These are phyloP conservation scores for Grammomys dolichurus DNA, from an alignment of 2,113 vertebrate genomes.

Conservation along the genomic window DNA sequence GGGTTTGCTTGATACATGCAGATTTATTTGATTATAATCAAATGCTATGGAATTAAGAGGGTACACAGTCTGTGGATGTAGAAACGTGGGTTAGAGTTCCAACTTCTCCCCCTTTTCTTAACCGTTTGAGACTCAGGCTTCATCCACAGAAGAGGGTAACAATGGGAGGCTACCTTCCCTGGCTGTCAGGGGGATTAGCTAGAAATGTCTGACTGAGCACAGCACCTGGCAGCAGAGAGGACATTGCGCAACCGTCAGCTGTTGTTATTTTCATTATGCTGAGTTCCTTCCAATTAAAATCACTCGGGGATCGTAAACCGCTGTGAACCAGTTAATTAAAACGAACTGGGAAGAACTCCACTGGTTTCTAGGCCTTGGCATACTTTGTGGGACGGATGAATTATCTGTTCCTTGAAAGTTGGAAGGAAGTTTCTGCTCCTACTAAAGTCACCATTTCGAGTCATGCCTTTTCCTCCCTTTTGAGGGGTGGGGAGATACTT, in stretches of 20 bases:
- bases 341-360: conserved; percentile 58
- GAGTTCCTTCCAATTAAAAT: conserved; percentile 70
- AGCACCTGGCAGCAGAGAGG: conserved; percentile 4
- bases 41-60: not conserved
- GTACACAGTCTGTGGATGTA: not conserved
- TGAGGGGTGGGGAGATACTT: not conserved
- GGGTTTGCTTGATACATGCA: conserved; percentile 1
- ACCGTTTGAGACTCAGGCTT: not conserved
- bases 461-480: not conserved
- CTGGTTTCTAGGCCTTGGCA: conserved; percentile 65
- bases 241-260: conserved; percentile 32
- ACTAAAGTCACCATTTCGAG: conserved; percentile 12
- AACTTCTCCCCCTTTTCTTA: not conserved
- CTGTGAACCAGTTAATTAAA: conserved; percentile 62
- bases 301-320: conserved; percentile 51
- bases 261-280: conserved; percentile 47
- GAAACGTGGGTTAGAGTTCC: not conserved
- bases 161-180: not conserved
- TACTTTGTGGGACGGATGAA: not conserved
- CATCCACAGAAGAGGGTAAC: not conserved
- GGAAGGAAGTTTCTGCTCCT: conserved; percentile 55
- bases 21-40: conserved; percentile 19
- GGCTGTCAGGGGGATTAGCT: not conserved
- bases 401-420: conserved; percentile 74
- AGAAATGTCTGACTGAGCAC: not conserved